These are phyloP conservation scores for Ifrita kowaldi DNA, from an alignment of 2,113 vertebrate species.

Conservation along the genomic window DNA sequence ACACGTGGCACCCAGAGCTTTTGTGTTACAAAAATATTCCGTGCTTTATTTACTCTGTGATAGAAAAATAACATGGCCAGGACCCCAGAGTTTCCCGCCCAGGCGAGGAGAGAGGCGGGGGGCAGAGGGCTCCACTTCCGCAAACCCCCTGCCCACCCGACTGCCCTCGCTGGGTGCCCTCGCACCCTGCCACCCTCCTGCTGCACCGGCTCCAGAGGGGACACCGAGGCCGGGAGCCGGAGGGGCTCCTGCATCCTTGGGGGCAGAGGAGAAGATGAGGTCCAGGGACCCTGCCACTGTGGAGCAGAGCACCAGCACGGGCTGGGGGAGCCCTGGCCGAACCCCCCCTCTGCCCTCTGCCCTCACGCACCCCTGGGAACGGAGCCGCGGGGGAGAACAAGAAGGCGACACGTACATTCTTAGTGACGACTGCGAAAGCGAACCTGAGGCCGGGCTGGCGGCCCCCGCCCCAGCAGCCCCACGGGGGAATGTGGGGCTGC, in stretches of 20 bases:
- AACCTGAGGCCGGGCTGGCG: not conserved
- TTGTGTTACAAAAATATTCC: slow-evolving; percentile 78
- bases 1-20: slow-evolving; percentile 63
- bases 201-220: not conserved
- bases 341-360: not conserved
- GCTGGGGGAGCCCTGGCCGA: not conserved
- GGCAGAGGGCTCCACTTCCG: not conserved
- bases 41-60: slow-evolving; percentile 72
- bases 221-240: not conserved
- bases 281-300: not conserved
- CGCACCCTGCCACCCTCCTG: rapidly evolving
- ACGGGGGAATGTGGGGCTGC: not conserved
- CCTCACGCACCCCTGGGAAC: not conserved
- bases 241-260: not conserved
- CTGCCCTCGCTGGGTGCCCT: not conserved
- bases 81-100: slow-evolving; percentile 26
- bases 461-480: not conserved
- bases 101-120: not conserved
- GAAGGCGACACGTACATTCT: slow-evolving; percentile 22
- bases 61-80: slow-evolving; percentile 78
- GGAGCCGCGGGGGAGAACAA: not conserved
- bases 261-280: not conserved
- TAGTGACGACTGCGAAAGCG: slow-evolving; percentile 11
- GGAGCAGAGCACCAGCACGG: not conserved
- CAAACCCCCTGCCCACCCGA: not conserved